phyloP scores from a whole-genome alignment of 2,113 vertebrate genomes.

The Ifrita kowaldi region DNA sequence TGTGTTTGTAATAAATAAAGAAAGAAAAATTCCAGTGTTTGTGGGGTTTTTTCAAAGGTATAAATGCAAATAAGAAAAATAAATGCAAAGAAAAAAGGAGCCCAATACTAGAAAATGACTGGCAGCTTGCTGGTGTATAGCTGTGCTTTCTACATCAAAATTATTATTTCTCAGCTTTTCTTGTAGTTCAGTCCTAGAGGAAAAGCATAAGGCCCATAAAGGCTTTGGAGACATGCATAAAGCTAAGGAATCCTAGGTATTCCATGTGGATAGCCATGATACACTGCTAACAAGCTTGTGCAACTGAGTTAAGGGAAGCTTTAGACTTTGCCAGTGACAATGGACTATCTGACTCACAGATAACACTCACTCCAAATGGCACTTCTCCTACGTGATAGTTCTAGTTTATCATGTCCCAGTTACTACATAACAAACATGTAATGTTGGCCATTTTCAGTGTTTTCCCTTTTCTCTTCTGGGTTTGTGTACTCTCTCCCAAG shows the following conservation, averaged over 20 bases:
- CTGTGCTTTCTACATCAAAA: background rate
- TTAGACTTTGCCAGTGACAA: background rate
- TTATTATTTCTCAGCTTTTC: background rate
- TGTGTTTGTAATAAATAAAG: background rate
- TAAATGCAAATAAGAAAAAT: background rate
- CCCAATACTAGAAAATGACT: background rate
- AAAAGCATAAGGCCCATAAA: background rate
- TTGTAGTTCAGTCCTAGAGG: background rate
- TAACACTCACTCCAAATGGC: background rate
- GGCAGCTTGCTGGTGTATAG: background rate
- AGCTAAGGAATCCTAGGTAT: background rate
- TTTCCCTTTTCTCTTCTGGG: background rate
- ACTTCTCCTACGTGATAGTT: accelerated
- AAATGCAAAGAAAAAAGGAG: background rate
- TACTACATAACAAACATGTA: background rate
- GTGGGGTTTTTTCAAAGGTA: background rate
- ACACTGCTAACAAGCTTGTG: background rate
- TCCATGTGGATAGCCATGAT: background rate
- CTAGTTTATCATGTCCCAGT: background rate
- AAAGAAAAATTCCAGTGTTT: background rate
- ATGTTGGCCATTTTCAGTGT: background rate
- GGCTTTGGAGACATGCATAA: background rate
- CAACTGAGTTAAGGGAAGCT: background rate
- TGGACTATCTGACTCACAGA: background rate
- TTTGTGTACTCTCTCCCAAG: background rate